Evolutionary conservation across 2,797 vertebrate genomes (phyloP).

Genomic region (Morelia viridis): DNA sequence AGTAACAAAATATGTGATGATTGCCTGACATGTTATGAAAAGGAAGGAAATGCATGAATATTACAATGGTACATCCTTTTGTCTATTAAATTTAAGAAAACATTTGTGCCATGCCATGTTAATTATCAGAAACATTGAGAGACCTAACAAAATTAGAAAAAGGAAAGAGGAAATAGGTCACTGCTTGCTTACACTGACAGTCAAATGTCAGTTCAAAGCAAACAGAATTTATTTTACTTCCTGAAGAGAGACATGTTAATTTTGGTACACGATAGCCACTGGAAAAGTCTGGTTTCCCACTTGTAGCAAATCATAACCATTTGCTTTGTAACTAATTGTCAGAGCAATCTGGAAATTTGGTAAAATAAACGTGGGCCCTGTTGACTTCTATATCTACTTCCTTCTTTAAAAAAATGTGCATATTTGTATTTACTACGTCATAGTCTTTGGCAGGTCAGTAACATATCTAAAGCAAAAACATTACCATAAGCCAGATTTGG

Average conservation of each 20-base stretch:
- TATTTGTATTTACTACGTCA: too few relatives aligned
- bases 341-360: neutral
- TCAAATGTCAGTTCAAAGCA: neutral
- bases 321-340: neutral
- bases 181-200: neutral
- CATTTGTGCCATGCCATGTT: neutral
- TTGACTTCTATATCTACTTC: neutral
- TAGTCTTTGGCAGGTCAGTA: neutral
- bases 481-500: neutral
- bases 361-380: neutral
- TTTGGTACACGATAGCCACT: neutral
- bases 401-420: too few relatives aligned
- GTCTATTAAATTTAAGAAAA: neutral
- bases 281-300: neutral
- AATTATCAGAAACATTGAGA: neutral
- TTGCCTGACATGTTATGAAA: neutral
- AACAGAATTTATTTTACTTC: neutral
- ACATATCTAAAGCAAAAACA: neutral
- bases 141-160: neutral
- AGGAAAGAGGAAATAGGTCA: neutral
- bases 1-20: neutral
- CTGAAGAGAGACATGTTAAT: neutral
- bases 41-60: neutral
- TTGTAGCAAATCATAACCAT: too few relatives aligned
- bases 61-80: neutral